These are phyloP conservation scores for Baccha elongata DNA, from an alignment of 2,888 invertebrate genomes.

Conservation along the genomic window DNA sequence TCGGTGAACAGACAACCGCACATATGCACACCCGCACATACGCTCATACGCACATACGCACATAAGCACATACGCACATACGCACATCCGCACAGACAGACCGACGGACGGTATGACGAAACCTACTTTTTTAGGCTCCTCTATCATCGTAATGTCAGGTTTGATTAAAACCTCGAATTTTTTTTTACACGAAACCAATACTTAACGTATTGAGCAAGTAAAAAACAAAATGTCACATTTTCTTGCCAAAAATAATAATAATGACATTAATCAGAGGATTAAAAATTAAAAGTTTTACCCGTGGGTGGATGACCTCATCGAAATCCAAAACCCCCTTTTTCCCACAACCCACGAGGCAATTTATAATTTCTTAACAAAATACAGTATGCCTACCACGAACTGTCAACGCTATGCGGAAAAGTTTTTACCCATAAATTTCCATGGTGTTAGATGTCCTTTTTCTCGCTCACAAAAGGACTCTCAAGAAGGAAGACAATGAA, in stretches of 20 bases:
- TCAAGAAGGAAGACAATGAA: slow-evolving; percentile 16
- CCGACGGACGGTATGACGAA: too few species aligned
- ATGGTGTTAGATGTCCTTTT: slow-evolving; percentile 10
- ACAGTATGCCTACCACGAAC: slow-evolving; percentile 40
- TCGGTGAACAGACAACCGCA: too few species aligned
- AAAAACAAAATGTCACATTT: slow-evolving; percentile 13
- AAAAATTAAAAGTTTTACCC: slow-evolving; percentile 9
- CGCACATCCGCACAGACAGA: too few species aligned
- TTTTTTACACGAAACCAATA: too few species aligned
- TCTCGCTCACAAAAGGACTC: slow-evolving; percentile 39
- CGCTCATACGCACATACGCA: too few species aligned
- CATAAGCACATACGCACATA: too few species aligned
- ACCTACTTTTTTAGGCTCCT: too few species aligned
- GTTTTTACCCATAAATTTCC: slow-evolving; percentile 27
- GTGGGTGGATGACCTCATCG: slow-evolving; percentile 36
- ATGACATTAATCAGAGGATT: slow-evolving; percentile 49
- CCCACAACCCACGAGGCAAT: slow-evolving; percentile 5
- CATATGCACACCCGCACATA: too few species aligned
- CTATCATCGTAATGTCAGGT: too few species aligned
- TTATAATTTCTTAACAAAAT: slow-evolving; percentile 34
- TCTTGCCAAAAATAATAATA: slow-evolving; percentile 28
- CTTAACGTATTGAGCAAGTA: too few species aligned
- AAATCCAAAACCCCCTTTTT: background rate
- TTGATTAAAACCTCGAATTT: too few species aligned
- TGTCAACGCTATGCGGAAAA: slow-evolving; percentile 46